Base-by-base conservation (phyloP, 2,113 vertebrate genomes). In the Corydoras sp. region DNA sequence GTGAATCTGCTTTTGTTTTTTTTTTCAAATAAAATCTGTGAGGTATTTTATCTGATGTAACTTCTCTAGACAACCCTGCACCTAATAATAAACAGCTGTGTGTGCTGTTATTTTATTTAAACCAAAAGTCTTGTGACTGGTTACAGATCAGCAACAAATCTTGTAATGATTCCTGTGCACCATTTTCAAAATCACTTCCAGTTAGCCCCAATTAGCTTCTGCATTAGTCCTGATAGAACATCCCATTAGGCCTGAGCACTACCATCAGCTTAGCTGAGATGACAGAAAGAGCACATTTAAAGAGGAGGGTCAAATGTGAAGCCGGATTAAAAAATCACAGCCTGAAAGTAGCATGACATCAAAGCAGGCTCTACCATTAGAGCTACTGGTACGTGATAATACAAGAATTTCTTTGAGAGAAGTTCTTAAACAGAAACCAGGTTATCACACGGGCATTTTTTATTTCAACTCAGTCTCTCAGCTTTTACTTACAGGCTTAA, bases 331-430 rank as follows among this genome's bases (percentile, higher is more conserved):
- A 71, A 77, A 88, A 81, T 78, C 74, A 82, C 76, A 71, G 79
- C 7, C 79, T 72, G 68, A 82, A 85, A 76, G 74, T 59, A 74
- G 12, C 11, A 86, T 88, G 77, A 85, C 85, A 83, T 90, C 82
- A 88, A 87, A 88, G 85, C 77, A 58, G 74, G 12, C 66, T 74
- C 68, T 10, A 48, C 71, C 77, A 83, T 65, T 71, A 87, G 85
- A 90, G 85, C 65, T 86, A 79, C 89, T 88, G 51, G 69, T 84
- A 81, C 77, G 76, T 88, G 85, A 90, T 83, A 90, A 83, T 82
- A 80, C 82, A 80, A 84, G 62, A 81, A 86, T 89, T 87, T 84
- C 79, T 82, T 89, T 84, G 79, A 73, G 80, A 76, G 79, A 77
- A 78, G 73, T 83, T 80, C 73, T 62, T 77, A 76, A 74, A 6